Base-by-base conservation (phyloP, 2,888 invertebrate species). In the Tillus elongatus region DNA sequence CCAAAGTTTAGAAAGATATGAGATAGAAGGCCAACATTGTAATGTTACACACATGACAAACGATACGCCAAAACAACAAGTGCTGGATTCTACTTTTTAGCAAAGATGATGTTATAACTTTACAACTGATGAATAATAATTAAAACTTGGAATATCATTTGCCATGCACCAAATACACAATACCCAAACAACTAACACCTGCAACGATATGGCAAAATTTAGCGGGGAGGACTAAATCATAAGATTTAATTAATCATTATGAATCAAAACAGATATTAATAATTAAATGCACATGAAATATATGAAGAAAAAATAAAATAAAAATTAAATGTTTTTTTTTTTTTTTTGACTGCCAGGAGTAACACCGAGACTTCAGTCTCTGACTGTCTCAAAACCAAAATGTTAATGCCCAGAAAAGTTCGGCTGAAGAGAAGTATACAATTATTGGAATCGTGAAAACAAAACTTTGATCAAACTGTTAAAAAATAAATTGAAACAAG, bases 21-120 rank as follows among this genome's bases (percentile, higher is more conserved):
- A 64, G 61, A 63, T 64, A 65, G 66, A 66, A 66, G 66, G 66
- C 66, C 66, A 66, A 66, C 64, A 63, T 58, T 61, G 51, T 58
- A 57, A n/a, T n/a, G n/a, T n/a, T n/a, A n/a, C n/a, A n/a, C n/a
- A n/a, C n/a, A 48, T 36, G 36, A 39, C 44, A 49, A 40, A 39
- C 43, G 41, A 49, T 42, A 37, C 41, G 40, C 24, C 24, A 47
- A 43, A 46, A 51, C 46, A 52, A 44, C 44, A n/a, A n/a, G n/a
- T n/a, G n/a, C n/a, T n/a, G n/a, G n/a, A n/a, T n/a, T n/a, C n/a
- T n/a, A n/a, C n/a, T n/a, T n/a, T n/a, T n/a, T n/a, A n/a, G n/a
- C n/a, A n/a, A n/a, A n/a, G n/a, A n/a, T n/a, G n/a, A n/a, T n/a
- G n/a, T n/a, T n/a, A n/a, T n/a, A n/a, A n/a, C n/a, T n/a, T n/a